phyloP scores from a whole-genome alignment of 1,140 invertebrate genomes.

The Pararge aegeria region DNA sequence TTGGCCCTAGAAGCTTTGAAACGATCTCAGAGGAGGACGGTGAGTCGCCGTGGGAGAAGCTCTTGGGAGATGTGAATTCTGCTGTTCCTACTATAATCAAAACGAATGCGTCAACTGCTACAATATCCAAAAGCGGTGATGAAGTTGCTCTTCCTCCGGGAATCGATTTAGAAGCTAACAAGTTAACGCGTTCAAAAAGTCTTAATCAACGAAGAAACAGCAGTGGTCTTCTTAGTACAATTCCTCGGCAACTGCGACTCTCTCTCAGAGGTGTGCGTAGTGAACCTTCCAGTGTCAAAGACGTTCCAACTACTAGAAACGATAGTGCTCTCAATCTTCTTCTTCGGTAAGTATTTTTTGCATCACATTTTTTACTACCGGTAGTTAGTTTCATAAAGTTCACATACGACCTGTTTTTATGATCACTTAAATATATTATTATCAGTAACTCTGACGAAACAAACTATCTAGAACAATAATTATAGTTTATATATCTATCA shows the following conservation, averaged over 20 bases:
- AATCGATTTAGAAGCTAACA: conserved; percentile 66
- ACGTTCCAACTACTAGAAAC: conserved; percentile 68
- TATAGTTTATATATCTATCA: too few species aligned
- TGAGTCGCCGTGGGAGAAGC: conserved; percentile 73
- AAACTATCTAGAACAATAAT: too few species aligned
- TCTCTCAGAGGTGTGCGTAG: conserved; percentile 77
- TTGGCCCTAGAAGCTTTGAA: conserved; percentile 73
- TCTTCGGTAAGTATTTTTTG: conserved; percentile 60
- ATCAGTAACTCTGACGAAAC: too few species aligned
- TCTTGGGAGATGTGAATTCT: conserved; percentile 66
- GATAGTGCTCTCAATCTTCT: conserved; percentile 72
- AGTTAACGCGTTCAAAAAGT: conserved; percentile 72
- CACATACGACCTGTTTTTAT: neutral
- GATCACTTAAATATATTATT: neutral
- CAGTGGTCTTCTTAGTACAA: conserved; percentile 74
- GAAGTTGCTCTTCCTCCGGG: conserved; percentile 51
- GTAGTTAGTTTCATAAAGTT: neutral
- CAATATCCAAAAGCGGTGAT: conserved; percentile 52
- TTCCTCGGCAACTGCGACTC: conserved; percentile 78
- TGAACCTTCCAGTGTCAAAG: conserved; percentile 72
- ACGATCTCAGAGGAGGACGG: conserved; percentile 75
- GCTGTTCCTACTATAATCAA: conserved; percentile 74
- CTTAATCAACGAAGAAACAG: conserved; percentile 70
- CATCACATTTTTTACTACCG: neutral
- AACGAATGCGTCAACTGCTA: conserved; percentile 69